These are phyloP conservation scores for Pungitius pungitius DNA, from an alignment of 2,113 vertebrate species.

Conservation along the genomic window DNA sequence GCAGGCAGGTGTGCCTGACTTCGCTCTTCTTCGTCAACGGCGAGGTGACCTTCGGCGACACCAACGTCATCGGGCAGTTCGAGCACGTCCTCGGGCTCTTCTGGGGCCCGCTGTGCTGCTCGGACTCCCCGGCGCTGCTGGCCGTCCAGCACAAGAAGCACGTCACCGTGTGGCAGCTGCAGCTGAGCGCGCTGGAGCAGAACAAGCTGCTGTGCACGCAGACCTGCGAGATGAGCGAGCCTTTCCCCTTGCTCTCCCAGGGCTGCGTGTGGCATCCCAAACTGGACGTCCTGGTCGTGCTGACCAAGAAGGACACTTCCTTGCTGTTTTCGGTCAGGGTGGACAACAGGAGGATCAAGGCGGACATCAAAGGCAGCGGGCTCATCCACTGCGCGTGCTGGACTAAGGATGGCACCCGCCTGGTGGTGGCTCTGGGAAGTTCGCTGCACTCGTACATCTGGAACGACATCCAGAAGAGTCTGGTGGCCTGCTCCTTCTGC, in stretches of 20 bases:
- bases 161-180: slow-evolving; percentile 89
- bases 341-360: slow-evolving; percentile 85
- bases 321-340: slow-evolving; percentile 84
- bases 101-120: slow-evolving; percentile 85
- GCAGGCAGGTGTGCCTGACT: slow-evolving; percentile 90
- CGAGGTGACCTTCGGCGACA: slow-evolving; percentile 88
- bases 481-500: slow-evolving; percentile 85
- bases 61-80: slow-evolving; percentile 91
- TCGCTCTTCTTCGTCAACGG: slow-evolving; percentile 79
- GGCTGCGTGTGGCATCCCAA: slow-evolving; percentile 96
- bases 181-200: slow-evolving; percentile 81
- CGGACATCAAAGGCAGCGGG: slow-evolving; percentile 82
- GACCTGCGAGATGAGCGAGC: slow-evolving; percentile 90
- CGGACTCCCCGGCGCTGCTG: slow-evolving; percentile 82
- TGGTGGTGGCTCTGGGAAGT: slow-evolving; percentile 91
- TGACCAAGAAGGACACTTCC: slow-evolving; percentile 89
- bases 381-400: slow-evolving; percentile 93
- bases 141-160: slow-evolving; percentile 93
- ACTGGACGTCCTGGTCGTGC: slow-evolving; percentile 85
- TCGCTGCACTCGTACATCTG: slow-evolving; percentile 92
- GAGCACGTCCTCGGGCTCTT: slow-evolving; percentile 90
- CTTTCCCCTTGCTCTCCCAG: slow-evolving; percentile 87
- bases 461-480: slow-evolving; percentile 88
- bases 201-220: slow-evolving; percentile 88
- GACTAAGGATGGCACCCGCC: slow-evolving; percentile 89